Percentiles rank a stretch among this genome's conserved stretches.
These are phyloP conservation scores for Dipodomys ordii DNA, from an alignment of 2,113 vertebrate species.

Conservation along the genomic window DNA sequence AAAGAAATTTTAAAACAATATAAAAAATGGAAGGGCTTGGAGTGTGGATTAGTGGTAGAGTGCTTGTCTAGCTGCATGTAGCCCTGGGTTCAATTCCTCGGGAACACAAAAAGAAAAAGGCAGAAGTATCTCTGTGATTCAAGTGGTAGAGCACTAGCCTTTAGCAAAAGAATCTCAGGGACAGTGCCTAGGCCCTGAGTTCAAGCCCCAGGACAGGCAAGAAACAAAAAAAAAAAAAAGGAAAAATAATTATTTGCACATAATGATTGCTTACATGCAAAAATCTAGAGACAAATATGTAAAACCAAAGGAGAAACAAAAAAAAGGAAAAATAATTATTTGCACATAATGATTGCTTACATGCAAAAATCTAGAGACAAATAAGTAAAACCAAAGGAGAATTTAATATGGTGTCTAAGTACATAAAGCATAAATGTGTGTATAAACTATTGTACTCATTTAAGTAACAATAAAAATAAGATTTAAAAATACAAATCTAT, in stretches of 20 bases:
- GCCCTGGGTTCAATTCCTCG: too few relatives aligned
- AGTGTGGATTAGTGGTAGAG: too few relatives aligned
- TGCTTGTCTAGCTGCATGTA: too few relatives aligned
- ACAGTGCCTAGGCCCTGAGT: too few relatives aligned
- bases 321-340: slow-evolving; percentile 14
- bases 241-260: slow-evolving; percentile 14
- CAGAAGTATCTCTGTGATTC: too few relatives aligned
- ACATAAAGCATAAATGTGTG: background rate
- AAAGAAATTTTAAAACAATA: too few relatives aligned
- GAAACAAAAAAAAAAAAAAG: background rate
- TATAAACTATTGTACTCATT: too few relatives aligned
- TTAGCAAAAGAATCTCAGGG: too few relatives aligned
- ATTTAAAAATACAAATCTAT: background rate
- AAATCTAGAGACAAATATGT: background rate
- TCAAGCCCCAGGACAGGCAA: background rate
- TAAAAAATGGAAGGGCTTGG: too few relatives aligned
- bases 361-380: background rate
- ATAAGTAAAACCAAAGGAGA: slow-evolving; percentile 33
- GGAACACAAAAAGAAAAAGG: too few relatives aligned
- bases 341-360: background rate
- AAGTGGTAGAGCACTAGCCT: too few relatives aligned
- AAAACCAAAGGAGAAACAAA: slow-evolving; percentile 35
- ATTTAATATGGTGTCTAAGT: background rate
- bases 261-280: background rate
- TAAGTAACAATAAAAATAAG: background rate